Conservation (phyloP, 2,113 vertebrate species). For the Protomyctophum bolini region DNA sequence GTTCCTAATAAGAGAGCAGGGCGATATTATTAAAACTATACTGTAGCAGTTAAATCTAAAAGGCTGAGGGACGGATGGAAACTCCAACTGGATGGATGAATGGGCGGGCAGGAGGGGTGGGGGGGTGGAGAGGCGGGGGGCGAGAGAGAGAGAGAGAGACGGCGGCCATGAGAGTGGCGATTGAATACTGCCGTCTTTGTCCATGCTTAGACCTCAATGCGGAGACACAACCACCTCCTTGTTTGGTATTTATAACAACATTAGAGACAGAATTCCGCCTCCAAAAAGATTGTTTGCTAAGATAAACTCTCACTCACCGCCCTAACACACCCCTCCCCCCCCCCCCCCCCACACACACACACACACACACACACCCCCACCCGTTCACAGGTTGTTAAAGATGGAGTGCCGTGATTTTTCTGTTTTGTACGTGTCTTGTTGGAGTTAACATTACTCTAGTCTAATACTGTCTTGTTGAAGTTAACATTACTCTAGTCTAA, state of each 20-base stretch:
- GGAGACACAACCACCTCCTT: constrained; percentile 53
- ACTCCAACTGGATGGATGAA: constrained; percentile 44
- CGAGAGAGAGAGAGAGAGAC: too few relatives aligned
- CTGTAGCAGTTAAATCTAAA: constrained; percentile 18
- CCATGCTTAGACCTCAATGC: neutral
- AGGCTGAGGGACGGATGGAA: constrained; percentile 52
- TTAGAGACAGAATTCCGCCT: constrained; percentile 37
- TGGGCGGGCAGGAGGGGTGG: neutral
- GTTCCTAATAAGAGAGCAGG: neutral
- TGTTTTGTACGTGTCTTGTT: too few relatives aligned
- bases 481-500: too few relatives aligned
- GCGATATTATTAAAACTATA: constrained; percentile 36
- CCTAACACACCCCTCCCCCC: neutral
- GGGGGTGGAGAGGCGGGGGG: too few relatives aligned
- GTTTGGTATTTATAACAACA: constrained; percentile 50
- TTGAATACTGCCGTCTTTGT: constrained; percentile 63
- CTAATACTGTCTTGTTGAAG: too few relatives aligned
- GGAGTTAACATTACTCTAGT: too few relatives aligned
- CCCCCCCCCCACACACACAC: too few relatives aligned
- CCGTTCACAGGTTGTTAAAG: too few relatives aligned
- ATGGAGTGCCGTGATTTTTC: too few relatives aligned
- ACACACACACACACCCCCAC: neutral
- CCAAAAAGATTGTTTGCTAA: constrained; percentile 25
- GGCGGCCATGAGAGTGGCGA: too few relatives aligned
- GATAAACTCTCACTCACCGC: constrained; percentile 43